Base-by-base conservation (phyloP, 1,140 invertebrate species). In the Drosophila littoralis region DNA sequence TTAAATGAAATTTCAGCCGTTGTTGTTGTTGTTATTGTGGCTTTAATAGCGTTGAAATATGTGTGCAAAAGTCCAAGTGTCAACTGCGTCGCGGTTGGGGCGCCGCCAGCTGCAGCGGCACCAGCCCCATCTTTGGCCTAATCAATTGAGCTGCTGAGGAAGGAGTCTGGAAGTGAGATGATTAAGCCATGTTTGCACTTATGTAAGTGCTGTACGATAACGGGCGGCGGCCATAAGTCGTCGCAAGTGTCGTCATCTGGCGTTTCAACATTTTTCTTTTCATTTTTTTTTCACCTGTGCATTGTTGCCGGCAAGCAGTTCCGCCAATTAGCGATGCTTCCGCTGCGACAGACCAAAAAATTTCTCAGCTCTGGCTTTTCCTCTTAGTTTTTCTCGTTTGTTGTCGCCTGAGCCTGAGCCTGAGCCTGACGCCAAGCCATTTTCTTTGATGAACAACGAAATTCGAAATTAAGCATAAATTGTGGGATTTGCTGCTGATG, bases 161-260 rank as follows among this genome's bases (percentile, higher is more conserved):
- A 5, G 45, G 36, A 35, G 36, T 33, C 68, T 66, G 45, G 17
- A 1, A 17, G 51, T 68, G 75, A 66, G 80, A 83, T 83, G 74
- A 88, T 88, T 89, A 89, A 86, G 84, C 84, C 84, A 89, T 88
- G 84, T 88, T 88, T 84, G 77, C 74, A 75, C 74, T 88, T 88
- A 88, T 89, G 74, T 79, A 89, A 88, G 84, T 80, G 82, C 61
- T 60, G 69, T 76, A 84, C 80, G 68, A 79, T 76, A 63, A 54
- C 65, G 69, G 75, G 78, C 82, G 75, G 71, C 61, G 77, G 80
- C 80, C 61, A 82, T 86, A 88, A 88, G 83, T 71, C 83, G 81
- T 82, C 79, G 79, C 82, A 76, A 81, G 83, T 86, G 82, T 88
- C 82, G 82, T 88, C 83, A 83, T 81, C 69, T 68, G 59, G 46